A percentile compares a stretch with the other conserved stretches of the same genome.
Evolutionary conservation across 2,888 invertebrate genomes (phyloP).

Genomic region (Lasioglossum vierecki): DNA sequence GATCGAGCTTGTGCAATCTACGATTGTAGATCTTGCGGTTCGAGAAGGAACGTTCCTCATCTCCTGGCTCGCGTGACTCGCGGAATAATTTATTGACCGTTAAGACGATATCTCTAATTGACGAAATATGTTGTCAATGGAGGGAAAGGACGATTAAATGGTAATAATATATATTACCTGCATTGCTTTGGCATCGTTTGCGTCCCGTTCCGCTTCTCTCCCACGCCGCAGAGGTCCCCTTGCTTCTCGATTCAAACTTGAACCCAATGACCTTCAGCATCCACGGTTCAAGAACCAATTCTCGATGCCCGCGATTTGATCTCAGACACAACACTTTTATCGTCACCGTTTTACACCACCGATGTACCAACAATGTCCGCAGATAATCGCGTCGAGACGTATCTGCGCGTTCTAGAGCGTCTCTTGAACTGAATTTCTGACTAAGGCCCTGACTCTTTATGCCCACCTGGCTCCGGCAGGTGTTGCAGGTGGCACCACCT

Average conservation of each 20-base stretch:
- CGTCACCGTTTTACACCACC: constrained; percentile 35
- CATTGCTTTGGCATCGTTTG: constrained; percentile 70
- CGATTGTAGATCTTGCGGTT: neutral
- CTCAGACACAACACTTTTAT: constrained; percentile 40
- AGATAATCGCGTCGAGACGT: constrained; percentile 40
- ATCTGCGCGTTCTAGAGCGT: constrained; percentile 59
- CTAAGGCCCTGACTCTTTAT: constrained; percentile 69
- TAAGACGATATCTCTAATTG: neutral
- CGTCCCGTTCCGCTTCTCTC: constrained; percentile 66
- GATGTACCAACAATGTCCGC: constrained; percentile 22
- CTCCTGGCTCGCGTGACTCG: neutral
- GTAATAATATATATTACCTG: constrained; percentile 63
- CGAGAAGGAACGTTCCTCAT: neutral
- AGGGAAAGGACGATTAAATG: constrained; percentile 13
- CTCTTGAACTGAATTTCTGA: constrained; percentile 68
- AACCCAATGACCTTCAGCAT: constrained; percentile 39
- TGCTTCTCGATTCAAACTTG: constrained; percentile 46
- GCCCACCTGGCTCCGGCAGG: constrained; percentile 70
- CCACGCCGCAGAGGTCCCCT: constrained; percentile 47
- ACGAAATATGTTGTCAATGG: neutral
- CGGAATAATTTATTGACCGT: neutral
- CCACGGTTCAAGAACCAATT: constrained; percentile 23
- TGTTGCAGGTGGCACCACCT: constrained; percentile 70
- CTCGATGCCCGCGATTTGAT: neutral
- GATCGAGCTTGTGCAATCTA: constrained; percentile 21